phyloP scores from a whole-genome alignment of 2,888 invertebrate species.

The Drosophila heteroneura region DNA sequence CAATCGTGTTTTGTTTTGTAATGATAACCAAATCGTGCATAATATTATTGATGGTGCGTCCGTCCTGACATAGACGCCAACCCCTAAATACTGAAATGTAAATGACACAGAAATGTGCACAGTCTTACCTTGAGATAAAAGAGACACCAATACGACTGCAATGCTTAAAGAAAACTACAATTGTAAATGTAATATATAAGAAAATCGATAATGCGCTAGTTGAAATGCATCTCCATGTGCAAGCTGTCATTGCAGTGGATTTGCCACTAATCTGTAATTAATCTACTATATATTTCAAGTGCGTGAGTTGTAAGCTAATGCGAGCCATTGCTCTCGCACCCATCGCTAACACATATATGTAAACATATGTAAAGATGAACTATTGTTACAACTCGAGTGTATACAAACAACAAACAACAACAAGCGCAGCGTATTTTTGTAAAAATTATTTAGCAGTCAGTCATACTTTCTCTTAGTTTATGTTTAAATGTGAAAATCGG shows the following conservation, averaged over 20 bases:
- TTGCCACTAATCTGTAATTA: constrained; percentile 66
- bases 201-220: constrained; percentile 55
- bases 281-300: constrained; percentile 57
- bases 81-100: constrained; percentile 51
- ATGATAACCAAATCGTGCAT: constrained; percentile 82
- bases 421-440: constrained; percentile 45
- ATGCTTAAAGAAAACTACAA: constrained; percentile 52
- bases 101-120: constrained; percentile 60
- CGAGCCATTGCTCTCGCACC: constrained; percentile 45
- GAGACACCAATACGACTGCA: constrained; percentile 53
- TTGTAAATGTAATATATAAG: constrained; percentile 58
- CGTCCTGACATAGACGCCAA: constrained; percentile 42
- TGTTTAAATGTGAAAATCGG: constrained; percentile 48
- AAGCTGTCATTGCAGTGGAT: constrained; percentile 51
- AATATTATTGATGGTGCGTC: constrained; percentile 51
- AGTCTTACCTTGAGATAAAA: constrained; percentile 47
- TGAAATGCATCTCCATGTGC: constrained; percentile 59
- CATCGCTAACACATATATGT: constrained; percentile 28
- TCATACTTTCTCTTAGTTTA: constrained; percentile 61
- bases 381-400: constrained; percentile 46
- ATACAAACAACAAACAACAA: constrained; percentile 9
- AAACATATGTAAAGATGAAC: constrained; percentile 54
- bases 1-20: constrained; percentile 78
- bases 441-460: constrained; percentile 61
- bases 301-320: constrained; percentile 66